Base-by-base conservation (phyloP, 2,113 vertebrate species). In the Raja brachyura region DNA sequence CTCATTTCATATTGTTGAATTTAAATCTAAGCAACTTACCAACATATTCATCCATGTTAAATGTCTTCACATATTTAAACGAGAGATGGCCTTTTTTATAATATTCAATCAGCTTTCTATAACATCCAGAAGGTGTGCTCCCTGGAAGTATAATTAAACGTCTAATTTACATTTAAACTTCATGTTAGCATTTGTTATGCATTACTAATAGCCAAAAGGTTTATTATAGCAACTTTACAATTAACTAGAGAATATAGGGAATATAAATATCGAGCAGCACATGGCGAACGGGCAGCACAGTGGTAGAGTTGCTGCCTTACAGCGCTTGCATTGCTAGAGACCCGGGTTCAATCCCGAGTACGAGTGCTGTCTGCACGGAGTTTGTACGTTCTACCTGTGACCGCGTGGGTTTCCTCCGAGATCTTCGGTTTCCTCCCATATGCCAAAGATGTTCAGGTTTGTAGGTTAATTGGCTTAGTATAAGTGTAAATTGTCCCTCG, bases 31-130 rank as follows among this genome's bases (percentile, higher is more conserved):
- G 59, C 16, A 13, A 88, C 28, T 18, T 13, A 66, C 97, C 97
- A 93, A 97, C 97, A 94, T 97, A 97, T 93, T 97, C 97, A 95
- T 97, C 97, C 97, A 97, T 97, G 93, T 97, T 97, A 95, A 97
- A 97, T 14, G 97, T 97, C 95, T 97, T 97, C 88, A 97, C 97
- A 68, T 97, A 97, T 94, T 96, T 97, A 95, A 97, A 97, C 75
- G 96, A 97, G 7, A 97, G 95, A 93, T 97, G 95, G 93, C 97
- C 97, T 56, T 94, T 96, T 94, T 96, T 97, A 94, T 97, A 96
- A 94, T 97, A 97, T n/a, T 97, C 97, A 95, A 97, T 97, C 93
- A 97, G 93, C 94, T 97, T 97, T 95, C 94, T 96, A 95, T 97
- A 97, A 94, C 97, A 97, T 94, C 97, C 97, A 94, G 96, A 94